Conservation (phyloP, 2,888 invertebrate genomes). For the Drosophila diplacantha region DNA sequence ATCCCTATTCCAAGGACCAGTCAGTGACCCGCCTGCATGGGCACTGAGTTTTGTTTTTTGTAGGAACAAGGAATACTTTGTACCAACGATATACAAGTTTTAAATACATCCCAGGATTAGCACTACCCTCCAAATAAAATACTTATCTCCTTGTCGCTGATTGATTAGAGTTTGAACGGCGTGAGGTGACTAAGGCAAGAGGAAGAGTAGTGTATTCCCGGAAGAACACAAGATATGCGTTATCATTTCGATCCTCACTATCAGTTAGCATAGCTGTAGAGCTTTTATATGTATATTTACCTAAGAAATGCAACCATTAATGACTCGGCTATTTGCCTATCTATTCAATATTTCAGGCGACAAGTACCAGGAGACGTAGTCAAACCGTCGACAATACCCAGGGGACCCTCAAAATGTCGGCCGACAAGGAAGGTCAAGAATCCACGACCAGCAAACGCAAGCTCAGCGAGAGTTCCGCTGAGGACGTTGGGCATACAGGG, state of each 20-base stretch:
- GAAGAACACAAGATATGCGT: constrained; percentile 1
- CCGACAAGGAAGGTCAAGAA: constrained; percentile 22
- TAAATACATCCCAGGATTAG: not conserved
- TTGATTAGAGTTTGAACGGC: not conserved
- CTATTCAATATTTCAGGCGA: constrained; percentile 55
- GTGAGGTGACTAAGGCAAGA: not conserved
- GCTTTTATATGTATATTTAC: constrained; percentile 1
- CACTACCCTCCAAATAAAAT: not conserved
- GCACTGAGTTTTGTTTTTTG: too few species aligned
- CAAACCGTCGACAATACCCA: constrained; percentile 40
- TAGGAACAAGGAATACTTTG: too few species aligned
- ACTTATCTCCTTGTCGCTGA: not conserved
- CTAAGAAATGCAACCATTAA: constrained; percentile 25
- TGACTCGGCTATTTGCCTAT: constrained; percentile 45
- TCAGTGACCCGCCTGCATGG: too few species aligned
- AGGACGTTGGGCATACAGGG: constrained; percentile 42
- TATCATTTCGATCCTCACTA: not conserved
- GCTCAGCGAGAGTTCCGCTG: constrained; percentile 65
- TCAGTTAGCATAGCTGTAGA: not conserved
- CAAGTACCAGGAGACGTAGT: constrained; percentile 24
- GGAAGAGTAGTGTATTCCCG: not conserved
- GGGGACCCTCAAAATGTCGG: constrained; percentile 43
- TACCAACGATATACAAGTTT: not conserved
- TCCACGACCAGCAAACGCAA: constrained; percentile 53
- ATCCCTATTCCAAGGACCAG: too few species aligned